phyloP scores from a whole-genome alignment of 2,888 invertebrate species.

The Scaptomyza polygonia region DNA sequence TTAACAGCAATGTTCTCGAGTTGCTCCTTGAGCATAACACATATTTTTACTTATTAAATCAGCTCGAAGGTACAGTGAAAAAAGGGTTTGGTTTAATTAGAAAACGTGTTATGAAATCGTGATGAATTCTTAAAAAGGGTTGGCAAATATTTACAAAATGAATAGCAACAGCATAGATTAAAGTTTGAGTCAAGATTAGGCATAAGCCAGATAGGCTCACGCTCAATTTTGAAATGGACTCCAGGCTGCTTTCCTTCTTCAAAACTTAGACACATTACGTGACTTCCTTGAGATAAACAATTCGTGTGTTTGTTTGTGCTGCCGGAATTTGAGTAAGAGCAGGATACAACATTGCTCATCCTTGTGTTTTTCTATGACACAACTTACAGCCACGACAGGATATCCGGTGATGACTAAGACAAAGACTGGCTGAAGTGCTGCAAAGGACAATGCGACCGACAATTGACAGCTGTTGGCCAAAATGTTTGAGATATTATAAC shows the following conservation, averaged over 20 bases:
- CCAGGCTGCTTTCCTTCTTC: background rate
- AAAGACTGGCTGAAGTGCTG: slow-evolving; percentile 19
- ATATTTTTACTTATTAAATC: too few species aligned
- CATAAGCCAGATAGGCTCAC: slow-evolving; percentile 23
- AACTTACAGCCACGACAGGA: slow-evolving; percentile 45
- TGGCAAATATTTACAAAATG: slow-evolving; percentile 21
- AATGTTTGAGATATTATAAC: slow-evolving; percentile 32
- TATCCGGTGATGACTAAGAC: slow-evolving; percentile 41
- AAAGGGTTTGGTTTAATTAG: slow-evolving; percentile 43
- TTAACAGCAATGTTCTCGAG: background rate
- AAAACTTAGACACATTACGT: slow-evolving; percentile 37
- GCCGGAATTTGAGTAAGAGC: slow-evolving; percentile 2
- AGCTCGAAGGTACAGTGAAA: background rate
- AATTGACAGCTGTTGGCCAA: slow-evolving; percentile 39
- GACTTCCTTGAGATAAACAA: slow-evolving; percentile 49
- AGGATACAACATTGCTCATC: slow-evolving; percentile 16
- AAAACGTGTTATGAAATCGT: slow-evolving; percentile 33
- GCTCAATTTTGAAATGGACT: slow-evolving; percentile 1
- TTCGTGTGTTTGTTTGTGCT: slow-evolving; percentile 27
- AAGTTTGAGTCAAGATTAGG: slow-evolving; percentile 49
- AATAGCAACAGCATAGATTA: slow-evolving; percentile 28
- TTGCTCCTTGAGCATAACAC: too few species aligned
- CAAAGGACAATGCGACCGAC: slow-evolving; percentile 15
- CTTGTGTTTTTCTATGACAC: slow-evolving; percentile 48
- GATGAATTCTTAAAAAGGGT: slow-evolving; percentile 34